phyloP scores from a whole-genome alignment of 1,140 invertebrate species.

The Palaemon carinicauda region DNA sequence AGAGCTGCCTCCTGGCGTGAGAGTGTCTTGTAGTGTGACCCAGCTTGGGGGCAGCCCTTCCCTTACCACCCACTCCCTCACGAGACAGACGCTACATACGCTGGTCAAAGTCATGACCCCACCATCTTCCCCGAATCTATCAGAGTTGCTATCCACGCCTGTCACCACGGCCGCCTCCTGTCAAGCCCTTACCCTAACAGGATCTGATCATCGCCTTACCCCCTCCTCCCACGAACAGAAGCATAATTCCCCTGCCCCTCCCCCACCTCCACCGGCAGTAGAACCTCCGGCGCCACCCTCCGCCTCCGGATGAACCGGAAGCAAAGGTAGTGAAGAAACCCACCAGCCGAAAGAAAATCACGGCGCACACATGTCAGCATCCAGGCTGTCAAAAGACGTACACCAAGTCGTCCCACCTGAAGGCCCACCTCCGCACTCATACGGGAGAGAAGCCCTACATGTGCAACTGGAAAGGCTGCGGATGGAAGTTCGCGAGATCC shows the following conservation, averaged over 20 bases:
- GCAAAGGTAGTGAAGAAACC: conserved; percentile 47
- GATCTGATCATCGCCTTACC: conserved; percentile 53
- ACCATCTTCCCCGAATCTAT: conserved; percentile 69
- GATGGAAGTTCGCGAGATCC: conserved; percentile 76
- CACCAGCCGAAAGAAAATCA: conserved; percentile 60
- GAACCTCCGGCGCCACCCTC: conserved; percentile 54
- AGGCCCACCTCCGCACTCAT: conserved; percentile 74
- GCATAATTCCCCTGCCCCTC: not conserved
- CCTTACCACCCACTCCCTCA: conserved; percentile 48
- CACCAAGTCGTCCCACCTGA: conserved; percentile 78
- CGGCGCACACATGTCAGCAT: conserved; percentile 73
- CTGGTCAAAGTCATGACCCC: conserved; percentile 68
- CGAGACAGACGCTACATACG: conserved; percentile 46
- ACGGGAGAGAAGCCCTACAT: conserved; percentile 80
- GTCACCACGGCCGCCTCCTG: conserved; percentile 40
- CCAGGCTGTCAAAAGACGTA: conserved; percentile 77
- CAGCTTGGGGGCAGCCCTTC: conserved; percentile 26
- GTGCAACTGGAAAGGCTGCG: conserved; percentile 78
- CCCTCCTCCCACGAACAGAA: not conserved
- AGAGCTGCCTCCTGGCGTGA: conserved; percentile 50
- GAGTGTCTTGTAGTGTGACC: conserved; percentile 35
- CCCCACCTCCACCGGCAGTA: not conserved
- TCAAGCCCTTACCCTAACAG: conserved; percentile 25
- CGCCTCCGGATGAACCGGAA: conserved; percentile 43
- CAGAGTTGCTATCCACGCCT: conserved; percentile 62